Base-by-base conservation (phyloP, 2,888 invertebrate species). In the Cybosia mesomella region DNA sequence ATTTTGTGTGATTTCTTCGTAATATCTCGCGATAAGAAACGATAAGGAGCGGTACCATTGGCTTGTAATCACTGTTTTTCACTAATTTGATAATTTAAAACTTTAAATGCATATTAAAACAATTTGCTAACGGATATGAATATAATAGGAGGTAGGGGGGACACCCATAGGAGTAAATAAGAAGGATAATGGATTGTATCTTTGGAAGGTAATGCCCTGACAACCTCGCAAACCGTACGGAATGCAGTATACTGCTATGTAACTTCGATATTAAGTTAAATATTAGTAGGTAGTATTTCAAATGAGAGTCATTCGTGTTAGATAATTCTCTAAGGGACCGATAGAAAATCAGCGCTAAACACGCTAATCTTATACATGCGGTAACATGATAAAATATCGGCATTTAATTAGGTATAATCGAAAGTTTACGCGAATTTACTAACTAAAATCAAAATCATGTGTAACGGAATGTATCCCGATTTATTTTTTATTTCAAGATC, bases 1-100 rank as follows among this genome's bases (percentile, higher is more conserved):
- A 87, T 89, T 89, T 89, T 84, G 73, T 85, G 80, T 83, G 90
- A 92, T 92, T 93, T 91, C 89, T 84, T 83, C 83, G 85, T 89
- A 87, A 87, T 88, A 83, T 89, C 85, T 74, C 57, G 36, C 59
- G 92, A 93, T 93, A 92, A 90, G 74, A n/a, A n/a, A 1, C 18
- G 85, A 90, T 91, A 89, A 83, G 76, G 71, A 66, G 77, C 81
- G 77, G 83, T 83, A 83, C 81, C 81, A 77, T 84, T 81, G 83
- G 79, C 72, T 80, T 79, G 72, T 80, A 82, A 83, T 82, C 81
- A 75, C 67, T 64, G 72, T 79, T 82, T 82, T 85, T 84, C 72
- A 79, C 78, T 82, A 79, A 81, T 81, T 80, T 72, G 58, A 75
- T 64, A 71, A 75, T 77, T 81, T 81, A 66, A 79, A 82, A 58